Conservation (phyloP, 2,888 invertebrate species). For the Cryptocheilus praepositus region DNA sequence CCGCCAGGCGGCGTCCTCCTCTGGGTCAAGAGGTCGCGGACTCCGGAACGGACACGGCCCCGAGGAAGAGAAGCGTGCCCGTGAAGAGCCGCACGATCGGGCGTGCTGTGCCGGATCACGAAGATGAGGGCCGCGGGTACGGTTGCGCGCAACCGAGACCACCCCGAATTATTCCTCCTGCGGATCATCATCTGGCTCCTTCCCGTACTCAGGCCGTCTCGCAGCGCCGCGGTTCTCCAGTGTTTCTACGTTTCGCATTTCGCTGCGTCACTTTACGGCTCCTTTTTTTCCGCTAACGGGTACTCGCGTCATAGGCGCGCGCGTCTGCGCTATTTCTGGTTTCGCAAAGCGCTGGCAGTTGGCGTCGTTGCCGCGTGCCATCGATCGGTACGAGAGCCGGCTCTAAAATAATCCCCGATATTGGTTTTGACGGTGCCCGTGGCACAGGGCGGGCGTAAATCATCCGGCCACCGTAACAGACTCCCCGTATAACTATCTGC, state of each 20-base stretch:
- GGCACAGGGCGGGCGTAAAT: slow-evolving; percentile 62
- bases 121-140: slow-evolving; percentile 18
- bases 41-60: slow-evolving; percentile 52
- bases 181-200: background rate
- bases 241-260: no score
- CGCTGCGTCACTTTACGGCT: no score
- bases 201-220: no score
- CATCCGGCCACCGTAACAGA: slow-evolving; percentile 52
- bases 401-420: slow-evolving; percentile 59
- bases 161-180: slow-evolving; percentile 35
- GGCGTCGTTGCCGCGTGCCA: slow-evolving; percentile 9
- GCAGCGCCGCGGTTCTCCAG: no score
- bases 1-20: slow-evolving; percentile 53
- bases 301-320: no score
- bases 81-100: slow-evolving; percentile 44
- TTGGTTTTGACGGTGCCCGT: slow-evolving; percentile 67
- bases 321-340: background rate
- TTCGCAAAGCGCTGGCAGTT: background rate
- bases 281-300: no score
- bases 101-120: slow-evolving; percentile 39
- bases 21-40: slow-evolving; percentile 54
- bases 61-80: slow-evolving; percentile 57
- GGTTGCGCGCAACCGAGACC: slow-evolving; percentile 35
- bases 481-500: slow-evolving; percentile 30
- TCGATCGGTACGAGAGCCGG: background rate